Conservation (phyloP, 2,888 invertebrate genomes). For the Mystacides longicornis region DNA sequence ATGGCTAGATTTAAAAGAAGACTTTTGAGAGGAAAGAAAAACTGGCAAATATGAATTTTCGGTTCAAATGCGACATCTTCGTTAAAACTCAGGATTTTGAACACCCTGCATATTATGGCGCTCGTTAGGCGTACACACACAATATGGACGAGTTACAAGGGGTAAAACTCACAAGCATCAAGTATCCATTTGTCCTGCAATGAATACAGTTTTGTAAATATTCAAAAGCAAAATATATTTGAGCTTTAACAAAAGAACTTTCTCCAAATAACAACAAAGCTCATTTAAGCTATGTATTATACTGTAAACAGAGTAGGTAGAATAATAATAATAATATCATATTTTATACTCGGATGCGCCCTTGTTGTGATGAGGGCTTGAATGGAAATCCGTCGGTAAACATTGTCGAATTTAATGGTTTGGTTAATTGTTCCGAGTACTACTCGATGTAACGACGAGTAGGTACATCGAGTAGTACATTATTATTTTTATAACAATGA, state of each 20-base stretch:
- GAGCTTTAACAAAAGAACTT: neutral
- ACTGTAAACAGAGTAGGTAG: too few species aligned
- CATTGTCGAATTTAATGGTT: neutral
- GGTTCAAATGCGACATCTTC: too few species aligned
- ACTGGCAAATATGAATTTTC: too few species aligned
- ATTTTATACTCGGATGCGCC: neutral
- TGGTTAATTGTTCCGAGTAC: neutral
- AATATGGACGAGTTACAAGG: neutral
- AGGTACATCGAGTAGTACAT: neutral
- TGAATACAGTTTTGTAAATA: slow-evolving; percentile 1
- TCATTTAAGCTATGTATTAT: slow-evolving; percentile 1
- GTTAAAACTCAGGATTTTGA: too few species aligned
- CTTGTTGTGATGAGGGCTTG: neutral
- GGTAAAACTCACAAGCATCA: neutral
- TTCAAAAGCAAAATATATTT: slow-evolving; percentile 1
- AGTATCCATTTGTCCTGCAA: neutral
- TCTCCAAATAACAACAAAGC: neutral
- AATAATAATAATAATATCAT: neutral
- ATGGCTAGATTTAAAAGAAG: too few species aligned
- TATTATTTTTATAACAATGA: neutral
- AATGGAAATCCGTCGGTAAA: neutral
- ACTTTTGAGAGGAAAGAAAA: too few species aligned
- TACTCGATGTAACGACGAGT: too few species aligned
- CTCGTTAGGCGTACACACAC: neutral
- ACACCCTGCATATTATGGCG: too few species aligned